phyloP scores from a whole-genome alignment of 2,113 vertebrate species.

The Chlorocebus sabaeus region DNA sequence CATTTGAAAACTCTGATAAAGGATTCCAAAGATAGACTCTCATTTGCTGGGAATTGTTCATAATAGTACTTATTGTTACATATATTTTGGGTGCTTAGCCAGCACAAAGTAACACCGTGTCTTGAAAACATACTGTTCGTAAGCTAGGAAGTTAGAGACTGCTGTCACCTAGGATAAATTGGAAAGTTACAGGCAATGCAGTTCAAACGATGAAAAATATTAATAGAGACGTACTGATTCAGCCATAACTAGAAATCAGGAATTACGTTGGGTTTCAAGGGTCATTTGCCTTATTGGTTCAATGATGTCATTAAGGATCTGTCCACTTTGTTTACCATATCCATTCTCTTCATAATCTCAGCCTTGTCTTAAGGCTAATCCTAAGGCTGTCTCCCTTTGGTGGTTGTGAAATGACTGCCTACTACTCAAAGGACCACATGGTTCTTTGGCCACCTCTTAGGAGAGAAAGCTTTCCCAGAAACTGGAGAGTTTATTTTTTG shows the following conservation, averaged over 20 bases:
- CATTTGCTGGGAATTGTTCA: neutral
- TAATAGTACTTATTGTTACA: neutral
- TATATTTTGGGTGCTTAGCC: neutral
- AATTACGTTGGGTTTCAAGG: neutral
- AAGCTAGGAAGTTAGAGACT: neutral
- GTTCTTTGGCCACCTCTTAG: neutral
- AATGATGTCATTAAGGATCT: neutral
- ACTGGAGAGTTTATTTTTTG: neutral
- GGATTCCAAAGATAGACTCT: neutral
- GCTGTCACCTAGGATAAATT: neutral
- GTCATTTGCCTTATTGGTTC: neutral
- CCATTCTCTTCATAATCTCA: neutral
- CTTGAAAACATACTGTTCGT: neutral
- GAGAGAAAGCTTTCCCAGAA: neutral
- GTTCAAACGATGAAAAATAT: neutral
- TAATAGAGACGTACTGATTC: neutral
- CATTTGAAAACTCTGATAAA: neutral
- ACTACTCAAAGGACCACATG: neutral
- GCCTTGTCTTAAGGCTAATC: neutral
- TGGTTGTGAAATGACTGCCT: neutral
- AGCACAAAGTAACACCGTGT: neutral
- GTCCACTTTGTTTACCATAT: neutral
- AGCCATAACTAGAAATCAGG: neutral
- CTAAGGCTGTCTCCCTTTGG: neutral
- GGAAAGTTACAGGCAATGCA: neutral